These are phyloP conservation scores for Phaonia tiefii DNA, from an alignment of 2,888 invertebrate species.

Conservation along the genomic window DNA sequence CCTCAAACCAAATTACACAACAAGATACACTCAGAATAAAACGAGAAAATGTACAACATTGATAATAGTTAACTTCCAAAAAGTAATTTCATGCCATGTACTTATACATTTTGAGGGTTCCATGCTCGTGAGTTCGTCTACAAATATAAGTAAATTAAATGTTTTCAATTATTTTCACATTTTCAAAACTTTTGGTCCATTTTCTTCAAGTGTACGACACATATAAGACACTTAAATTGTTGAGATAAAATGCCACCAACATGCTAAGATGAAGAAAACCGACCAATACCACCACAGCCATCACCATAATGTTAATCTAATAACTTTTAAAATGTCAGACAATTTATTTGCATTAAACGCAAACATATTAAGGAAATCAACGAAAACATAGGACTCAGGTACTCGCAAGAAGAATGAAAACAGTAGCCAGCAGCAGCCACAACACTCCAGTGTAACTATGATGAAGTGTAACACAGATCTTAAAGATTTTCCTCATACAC, in stretches of 20 bases:
- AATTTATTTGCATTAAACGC: conserved; percentile 63
- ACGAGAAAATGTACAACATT: neutral
- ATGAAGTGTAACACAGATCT: conserved; percentile 54
- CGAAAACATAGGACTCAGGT: conserved; percentile 28
- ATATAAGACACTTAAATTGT: conserved; percentile 22
- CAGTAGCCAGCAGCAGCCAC: neutral
- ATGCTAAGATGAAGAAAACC: conserved; percentile 11
- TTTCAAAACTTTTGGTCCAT: neutral
- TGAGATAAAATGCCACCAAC: conserved; percentile 24
- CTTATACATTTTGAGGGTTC: conserved; percentile 23
- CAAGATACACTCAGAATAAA: conserved; percentile 36
- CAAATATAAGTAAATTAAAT: too few species aligned
- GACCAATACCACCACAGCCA: conserved; percentile 20
- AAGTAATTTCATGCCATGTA: too few species aligned
- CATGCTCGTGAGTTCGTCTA: too few species aligned
- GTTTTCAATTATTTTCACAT: too few species aligned
- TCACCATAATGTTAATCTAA: conserved; percentile 65
- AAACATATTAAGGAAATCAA: conserved; percentile 45
- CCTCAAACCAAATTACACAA: conserved; percentile 21
- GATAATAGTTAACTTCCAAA: neutral
- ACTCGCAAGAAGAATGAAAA: neutral
- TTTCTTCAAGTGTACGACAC: neutral
- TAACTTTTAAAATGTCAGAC: conserved; percentile 63
- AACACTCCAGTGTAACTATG: conserved; percentile 27
- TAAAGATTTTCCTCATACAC: conserved; percentile 36